A percentile compares a stretch with the other conserved stretches of the same genome.
Conservation (phyloP, 2,113 vertebrate species). For the Gorilla gorilla region DNA sequence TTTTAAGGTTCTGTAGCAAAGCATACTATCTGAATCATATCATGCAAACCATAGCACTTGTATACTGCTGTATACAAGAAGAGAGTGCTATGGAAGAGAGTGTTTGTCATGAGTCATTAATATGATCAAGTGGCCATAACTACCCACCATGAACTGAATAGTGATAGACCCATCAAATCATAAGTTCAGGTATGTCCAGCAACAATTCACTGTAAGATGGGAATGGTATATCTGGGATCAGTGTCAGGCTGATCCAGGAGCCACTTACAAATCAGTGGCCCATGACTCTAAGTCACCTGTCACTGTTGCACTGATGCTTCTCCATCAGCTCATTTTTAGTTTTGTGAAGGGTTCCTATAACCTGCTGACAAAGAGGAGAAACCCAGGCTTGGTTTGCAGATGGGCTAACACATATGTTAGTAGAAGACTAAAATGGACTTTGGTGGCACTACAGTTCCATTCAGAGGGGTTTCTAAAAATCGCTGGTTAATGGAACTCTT, state of each 20-base stretch:
- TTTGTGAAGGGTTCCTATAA: neutral
- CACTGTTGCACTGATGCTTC: neutral
- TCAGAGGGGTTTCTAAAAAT: neutral
- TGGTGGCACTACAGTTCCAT: neutral
- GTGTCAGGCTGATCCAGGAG: neutral
- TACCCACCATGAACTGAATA: neutral
- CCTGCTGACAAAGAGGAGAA: neutral
- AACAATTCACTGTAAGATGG: neutral
- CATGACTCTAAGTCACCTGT: neutral
- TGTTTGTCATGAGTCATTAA: neutral
- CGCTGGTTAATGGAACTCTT: neutral
- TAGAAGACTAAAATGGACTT: neutral
- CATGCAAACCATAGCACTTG: neutral
- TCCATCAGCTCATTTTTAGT: neutral
- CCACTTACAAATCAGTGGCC: neutral
- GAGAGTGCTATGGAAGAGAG: neutral
- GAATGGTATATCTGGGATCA: neutral
- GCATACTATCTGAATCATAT: neutral
- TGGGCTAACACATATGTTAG: neutral
- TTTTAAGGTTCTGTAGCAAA: neutral
- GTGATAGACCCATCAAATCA: neutral
- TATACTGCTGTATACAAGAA: neutral
- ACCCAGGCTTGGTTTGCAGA: neutral
- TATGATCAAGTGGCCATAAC: neutral
- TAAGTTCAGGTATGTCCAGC: neutral